Conservation (phyloP, 2,113 vertebrate species). For the Gobius niger region DNA sequence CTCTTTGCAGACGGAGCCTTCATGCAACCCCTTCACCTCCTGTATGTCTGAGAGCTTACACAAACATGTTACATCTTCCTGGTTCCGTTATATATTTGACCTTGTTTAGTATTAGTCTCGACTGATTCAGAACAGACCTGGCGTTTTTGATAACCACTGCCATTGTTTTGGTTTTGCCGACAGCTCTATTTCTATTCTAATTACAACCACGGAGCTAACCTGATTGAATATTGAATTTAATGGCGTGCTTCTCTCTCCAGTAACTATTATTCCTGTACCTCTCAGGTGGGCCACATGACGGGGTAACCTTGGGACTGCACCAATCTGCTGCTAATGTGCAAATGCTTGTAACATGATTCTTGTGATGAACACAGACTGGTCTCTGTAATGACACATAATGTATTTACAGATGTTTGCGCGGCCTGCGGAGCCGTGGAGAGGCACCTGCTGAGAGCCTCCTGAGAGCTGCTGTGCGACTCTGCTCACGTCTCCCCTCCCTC, state of each 20-base stretch:
- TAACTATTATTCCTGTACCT: not conserved
- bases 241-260: not conserved
- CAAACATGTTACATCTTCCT: too few species aligned
- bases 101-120: too few species aligned
- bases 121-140: too few species aligned
- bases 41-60: too few species aligned
- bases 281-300: not conserved
- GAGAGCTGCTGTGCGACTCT: constrained; percentile 21
- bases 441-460: constrained; percentile 28
- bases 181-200: not conserved
- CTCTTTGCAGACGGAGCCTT: too few species aligned
- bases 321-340: constrained; percentile 14
- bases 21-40: too few species aligned
- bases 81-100: too few species aligned
- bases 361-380: constrained; percentile 13
- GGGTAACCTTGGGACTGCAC: not conserved
- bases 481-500: not conserved
- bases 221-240: not conserved
- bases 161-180: not conserved
- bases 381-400: constrained; percentile 34
- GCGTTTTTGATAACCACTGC: too few species aligned
- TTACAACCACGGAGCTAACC: not conserved
- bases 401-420: constrained; percentile 47
- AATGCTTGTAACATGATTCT: constrained; percentile 10
- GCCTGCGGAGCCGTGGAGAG: constrained; percentile 33